These are phyloP conservation scores for Enteromius radiatus DNA, from an alignment of 2,797 vertebrate species.

Conservation along the genomic window DNA sequence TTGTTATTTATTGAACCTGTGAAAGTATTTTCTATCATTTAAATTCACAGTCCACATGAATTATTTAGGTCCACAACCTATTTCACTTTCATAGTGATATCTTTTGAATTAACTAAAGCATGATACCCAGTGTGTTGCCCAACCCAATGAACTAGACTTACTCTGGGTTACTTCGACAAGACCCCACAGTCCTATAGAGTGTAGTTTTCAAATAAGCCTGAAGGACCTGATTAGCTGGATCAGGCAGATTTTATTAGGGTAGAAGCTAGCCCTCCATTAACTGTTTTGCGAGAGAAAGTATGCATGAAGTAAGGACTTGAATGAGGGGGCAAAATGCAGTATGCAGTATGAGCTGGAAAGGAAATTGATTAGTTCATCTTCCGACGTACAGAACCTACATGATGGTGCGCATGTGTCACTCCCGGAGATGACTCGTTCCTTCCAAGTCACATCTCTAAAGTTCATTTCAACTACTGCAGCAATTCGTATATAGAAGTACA, in stretches of 20 bases:
- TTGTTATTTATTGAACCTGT: background rate
- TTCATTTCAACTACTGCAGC: too few species aligned
- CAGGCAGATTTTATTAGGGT: background rate
- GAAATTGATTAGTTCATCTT: too few species aligned
- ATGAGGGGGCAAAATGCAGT: too few species aligned
- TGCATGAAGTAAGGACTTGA: too few species aligned
- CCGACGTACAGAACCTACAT: too few species aligned
- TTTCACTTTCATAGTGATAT: background rate
- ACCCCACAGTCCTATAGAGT: background rate
- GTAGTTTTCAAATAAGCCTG: background rate
- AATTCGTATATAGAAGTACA: too few species aligned
- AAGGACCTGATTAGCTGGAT: background rate
- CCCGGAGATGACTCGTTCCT: too few species aligned
- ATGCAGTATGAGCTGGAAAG: too few species aligned
- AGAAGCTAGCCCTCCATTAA: background rate
- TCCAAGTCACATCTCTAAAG: too few species aligned
- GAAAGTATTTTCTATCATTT: background rate
- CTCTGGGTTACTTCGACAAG: background rate
- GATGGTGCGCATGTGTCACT: too few species aligned
- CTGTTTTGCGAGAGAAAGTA: background rate
- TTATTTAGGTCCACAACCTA: too few species aligned
- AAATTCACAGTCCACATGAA: conserved; percentile 16
- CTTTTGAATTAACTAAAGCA: background rate
- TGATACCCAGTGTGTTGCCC: background rate
- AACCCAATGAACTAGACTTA: background rate